Percentiles rank a stretch among this genome's conserved stretches.
phyloP scores from a whole-genome alignment of 2,888 invertebrate genomes.

The Spatulosminthurus flaviceps region DNA sequence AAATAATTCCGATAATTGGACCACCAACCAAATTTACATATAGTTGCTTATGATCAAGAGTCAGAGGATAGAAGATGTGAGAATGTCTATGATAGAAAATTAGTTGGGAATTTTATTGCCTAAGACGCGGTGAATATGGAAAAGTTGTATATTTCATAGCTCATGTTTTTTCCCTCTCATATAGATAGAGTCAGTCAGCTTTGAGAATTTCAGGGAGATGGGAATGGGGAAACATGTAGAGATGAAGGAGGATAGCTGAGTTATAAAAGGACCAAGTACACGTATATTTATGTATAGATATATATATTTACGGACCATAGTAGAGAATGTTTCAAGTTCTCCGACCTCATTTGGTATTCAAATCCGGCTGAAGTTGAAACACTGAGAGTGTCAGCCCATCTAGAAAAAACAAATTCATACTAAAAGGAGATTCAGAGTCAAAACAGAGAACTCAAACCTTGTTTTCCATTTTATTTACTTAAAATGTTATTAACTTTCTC shows the following conservation, averaged over 20 bases:
- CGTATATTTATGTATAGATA: no score
- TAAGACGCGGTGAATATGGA: background rate
- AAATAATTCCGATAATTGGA: conserved; percentile 13
- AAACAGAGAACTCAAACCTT: conserved; percentile 14
- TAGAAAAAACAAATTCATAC: conserved; percentile 18
- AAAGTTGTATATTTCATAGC: background rate
- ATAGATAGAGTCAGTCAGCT: no score
- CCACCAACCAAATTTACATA: no score
- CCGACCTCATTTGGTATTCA: conserved; percentile 7
- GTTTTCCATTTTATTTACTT: conserved; percentile 18
- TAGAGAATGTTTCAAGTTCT: conserved; percentile 7
- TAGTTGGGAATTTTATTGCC: conserved; percentile 14
- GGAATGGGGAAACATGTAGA: no score
- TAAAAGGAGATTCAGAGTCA: conserved; percentile 7
- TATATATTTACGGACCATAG: background rate
- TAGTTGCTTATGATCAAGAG: background rate
- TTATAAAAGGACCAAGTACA: background rate
- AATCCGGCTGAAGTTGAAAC: conserved; percentile 18
- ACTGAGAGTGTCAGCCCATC: conserved; percentile 18
- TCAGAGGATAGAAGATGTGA: background rate
- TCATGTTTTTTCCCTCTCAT: no score
- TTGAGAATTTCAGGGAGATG: no score
- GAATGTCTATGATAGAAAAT: no score
- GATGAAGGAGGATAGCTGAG: no score
- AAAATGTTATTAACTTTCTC: conserved; percentile 14